These are phyloP conservation scores for Sphyrna mokarran DNA, from an alignment of 2,113 vertebrate species.

Conservation along the genomic window DNA sequence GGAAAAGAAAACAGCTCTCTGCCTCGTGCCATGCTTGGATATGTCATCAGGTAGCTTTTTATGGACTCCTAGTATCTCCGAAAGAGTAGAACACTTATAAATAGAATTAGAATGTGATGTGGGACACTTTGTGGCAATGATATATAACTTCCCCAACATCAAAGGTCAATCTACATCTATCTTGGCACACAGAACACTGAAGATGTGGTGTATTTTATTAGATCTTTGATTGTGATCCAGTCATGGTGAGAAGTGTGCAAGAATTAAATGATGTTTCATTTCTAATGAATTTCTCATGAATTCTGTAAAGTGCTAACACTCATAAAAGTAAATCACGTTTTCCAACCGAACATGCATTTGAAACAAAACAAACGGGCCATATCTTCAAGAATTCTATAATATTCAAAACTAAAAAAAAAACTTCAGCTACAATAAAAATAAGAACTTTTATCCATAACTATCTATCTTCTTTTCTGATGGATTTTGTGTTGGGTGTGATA, in stretches of 20 bases:
- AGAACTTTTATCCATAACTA: neutral
- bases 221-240: neutral
- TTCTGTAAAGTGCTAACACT: neutral
- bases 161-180: neutral
- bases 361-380: neutral
- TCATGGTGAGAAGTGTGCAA: neutral
- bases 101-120: neutral
- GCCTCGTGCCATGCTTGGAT: too few species aligned
- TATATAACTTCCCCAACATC: neutral
- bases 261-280: too few species aligned
- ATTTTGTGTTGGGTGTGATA: neutral
- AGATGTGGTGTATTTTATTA: neutral
- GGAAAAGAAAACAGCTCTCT: too few species aligned
- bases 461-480: neutral
- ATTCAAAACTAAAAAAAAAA: too few species aligned
- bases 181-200: neutral
- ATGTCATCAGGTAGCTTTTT: neutral
- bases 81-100: neutral
- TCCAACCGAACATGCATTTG: neutral
- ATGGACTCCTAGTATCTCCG: neutral
- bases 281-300: too few species aligned
- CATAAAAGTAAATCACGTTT: neutral
- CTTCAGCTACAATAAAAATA: neutral
- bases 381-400: neutral
- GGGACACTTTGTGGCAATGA: neutral